phyloP scores from a whole-genome alignment of 2,797 vertebrate genomes.

The Cossypha polioptera region DNA sequence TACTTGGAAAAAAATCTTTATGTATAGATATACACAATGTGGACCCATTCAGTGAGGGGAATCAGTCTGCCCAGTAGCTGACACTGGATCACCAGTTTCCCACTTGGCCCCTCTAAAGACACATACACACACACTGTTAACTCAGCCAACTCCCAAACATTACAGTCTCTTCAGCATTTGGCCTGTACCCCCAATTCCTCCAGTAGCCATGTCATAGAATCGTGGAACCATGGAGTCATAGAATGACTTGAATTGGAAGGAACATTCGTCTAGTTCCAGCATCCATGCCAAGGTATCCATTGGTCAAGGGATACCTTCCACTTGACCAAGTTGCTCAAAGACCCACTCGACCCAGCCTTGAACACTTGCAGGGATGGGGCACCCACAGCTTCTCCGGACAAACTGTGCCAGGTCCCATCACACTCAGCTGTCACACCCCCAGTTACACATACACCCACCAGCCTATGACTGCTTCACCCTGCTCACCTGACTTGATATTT shows the following conservation, averaged over 20 bases:
- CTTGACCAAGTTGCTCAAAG: neutral
- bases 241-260: neutral
- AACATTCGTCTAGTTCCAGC: neutral
- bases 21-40: fast-evolving
- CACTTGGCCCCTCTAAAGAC: neutral
- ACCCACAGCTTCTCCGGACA: neutral
- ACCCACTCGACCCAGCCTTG: neutral
- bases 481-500: neutral
- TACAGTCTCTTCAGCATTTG: neutral
- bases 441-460: neutral
- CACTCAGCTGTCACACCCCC: neutral
- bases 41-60: neutral
- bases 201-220: neutral
- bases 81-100: neutral
- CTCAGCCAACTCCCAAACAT: neutral
- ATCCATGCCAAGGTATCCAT: no score
- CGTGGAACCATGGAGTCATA: neutral
- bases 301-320: no score
- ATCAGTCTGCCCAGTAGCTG: neutral
- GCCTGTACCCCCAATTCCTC: neutral
- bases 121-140: neutral
- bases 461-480: neutral
- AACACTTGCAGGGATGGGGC: neutral
- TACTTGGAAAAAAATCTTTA: neutral
- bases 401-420: neutral